phyloP scores from a whole-genome alignment of 1,140 invertebrate genomes.

The Asbolus verrucosus region DNA sequence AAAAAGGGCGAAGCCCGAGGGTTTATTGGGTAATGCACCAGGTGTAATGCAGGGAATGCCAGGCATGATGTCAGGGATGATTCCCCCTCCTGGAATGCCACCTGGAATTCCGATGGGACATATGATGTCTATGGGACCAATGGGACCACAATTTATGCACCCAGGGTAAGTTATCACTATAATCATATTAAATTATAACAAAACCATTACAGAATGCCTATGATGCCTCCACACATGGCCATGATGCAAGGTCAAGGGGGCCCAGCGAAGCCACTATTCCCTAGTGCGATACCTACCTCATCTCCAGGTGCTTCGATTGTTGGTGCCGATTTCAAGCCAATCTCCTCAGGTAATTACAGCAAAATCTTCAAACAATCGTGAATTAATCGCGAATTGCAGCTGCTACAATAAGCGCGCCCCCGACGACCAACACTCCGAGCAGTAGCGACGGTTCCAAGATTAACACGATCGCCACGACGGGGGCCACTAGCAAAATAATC shows the following conservation, averaged over 20 bases:
- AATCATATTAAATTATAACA: not conserved
- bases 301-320: constrained; percentile 71
- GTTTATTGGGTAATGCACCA: constrained; percentile 69
- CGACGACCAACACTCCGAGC: constrained; percentile 69
- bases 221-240: constrained; percentile 70
- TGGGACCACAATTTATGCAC: constrained; percentile 78
- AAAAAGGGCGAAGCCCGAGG: constrained; percentile 78
- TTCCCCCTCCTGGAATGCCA: constrained; percentile 71
- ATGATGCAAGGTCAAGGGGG: constrained; percentile 73
- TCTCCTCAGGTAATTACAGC: constrained; percentile 67
- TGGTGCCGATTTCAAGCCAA: constrained; percentile 75
- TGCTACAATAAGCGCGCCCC: constrained; percentile 78
- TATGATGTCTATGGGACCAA: constrained; percentile 79
- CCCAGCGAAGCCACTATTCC: constrained; percentile 79
- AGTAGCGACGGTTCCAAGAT: constrained; percentile 71
- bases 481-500: constrained; percentile 90
- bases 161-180: constrained; percentile 69
- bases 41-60: constrained; percentile 67
- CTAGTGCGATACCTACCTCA: constrained; percentile 76
- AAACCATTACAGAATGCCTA: constrained; percentile 68
- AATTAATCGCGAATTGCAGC: constrained; percentile 66
- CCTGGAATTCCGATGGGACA: constrained; percentile 71
- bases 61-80: constrained; percentile 70
- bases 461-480: constrained; percentile 81
- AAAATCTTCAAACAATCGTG: not conserved